These are phyloP conservation scores for Hiodon tergisus DNA, from an alignment of 2,113 vertebrate genomes.

Conservation along the genomic window DNA sequence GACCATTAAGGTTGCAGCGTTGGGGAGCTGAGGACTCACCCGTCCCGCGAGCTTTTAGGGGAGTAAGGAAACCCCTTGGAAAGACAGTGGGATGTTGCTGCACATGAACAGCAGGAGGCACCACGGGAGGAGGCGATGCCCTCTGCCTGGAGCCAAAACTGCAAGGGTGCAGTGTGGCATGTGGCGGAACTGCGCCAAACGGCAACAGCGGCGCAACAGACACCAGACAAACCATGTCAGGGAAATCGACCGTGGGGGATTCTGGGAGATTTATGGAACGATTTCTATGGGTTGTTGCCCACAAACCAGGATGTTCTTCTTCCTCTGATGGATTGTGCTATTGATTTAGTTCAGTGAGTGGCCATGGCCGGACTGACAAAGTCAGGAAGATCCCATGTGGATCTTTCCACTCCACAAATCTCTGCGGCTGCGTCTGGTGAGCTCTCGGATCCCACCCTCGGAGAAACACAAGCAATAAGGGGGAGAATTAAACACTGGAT, in stretches of 20 bases:
- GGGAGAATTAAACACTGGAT: conserved; percentile 19
- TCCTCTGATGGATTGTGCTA: conserved; percentile 27
- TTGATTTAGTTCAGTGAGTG: not conserved
- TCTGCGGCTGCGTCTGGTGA: not conserved
- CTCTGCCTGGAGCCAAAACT: not conserved
- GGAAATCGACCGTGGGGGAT: not conserved
- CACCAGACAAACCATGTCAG: not conserved
- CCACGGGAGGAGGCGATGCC: too few relatives aligned
- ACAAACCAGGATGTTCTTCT: conserved; percentile 24
- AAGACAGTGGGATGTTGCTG: not conserved
- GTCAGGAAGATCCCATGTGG: not conserved
- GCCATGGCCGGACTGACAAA: not conserved
- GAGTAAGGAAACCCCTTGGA: too few relatives aligned
- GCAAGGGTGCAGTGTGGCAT: not conserved
- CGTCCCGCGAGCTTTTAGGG: too few relatives aligned
- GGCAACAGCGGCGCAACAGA: not conserved
- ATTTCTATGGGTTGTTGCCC: conserved; percentile 8
- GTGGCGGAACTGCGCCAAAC: not conserved
- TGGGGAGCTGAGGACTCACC: too few relatives aligned
- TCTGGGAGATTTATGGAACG: not conserved
- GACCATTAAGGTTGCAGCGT: too few relatives aligned
- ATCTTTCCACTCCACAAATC: conserved; percentile 1
- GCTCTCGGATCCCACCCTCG: not conserved
- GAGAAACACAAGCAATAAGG: not conserved
- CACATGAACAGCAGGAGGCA: not conserved